These are phyloP conservation scores for Euura lappo DNA, from an alignment of 1,140 invertebrate species.

Conservation along the genomic window DNA sequence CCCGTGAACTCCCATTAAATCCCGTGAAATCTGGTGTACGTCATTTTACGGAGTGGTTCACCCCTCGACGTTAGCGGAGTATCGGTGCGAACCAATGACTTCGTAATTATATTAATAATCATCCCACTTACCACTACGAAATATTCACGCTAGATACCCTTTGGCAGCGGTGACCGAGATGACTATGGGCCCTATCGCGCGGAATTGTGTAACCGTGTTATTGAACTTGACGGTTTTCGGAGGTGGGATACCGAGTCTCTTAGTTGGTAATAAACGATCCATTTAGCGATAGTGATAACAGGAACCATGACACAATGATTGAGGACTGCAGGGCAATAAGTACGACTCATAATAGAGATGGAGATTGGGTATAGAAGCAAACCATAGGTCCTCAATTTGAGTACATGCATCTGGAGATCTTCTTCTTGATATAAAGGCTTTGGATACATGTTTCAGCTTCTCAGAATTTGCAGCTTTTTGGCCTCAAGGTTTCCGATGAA, in stretches of 20 bases:
- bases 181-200: slow-evolving; percentile 66
- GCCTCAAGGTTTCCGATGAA: slow-evolving; percentile 67
- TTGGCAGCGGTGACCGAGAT: slow-evolving; percentile 79
- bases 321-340: too few relatives aligned
- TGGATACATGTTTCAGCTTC: slow-evolving; percentile 64
- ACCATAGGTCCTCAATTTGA: too few relatives aligned
- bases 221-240: slow-evolving; percentile 77
- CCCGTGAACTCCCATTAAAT: too few relatives aligned
- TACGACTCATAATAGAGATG: too few relatives aligned
- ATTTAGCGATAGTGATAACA: too few relatives aligned
- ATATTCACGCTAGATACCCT: slow-evolving; percentile 65
- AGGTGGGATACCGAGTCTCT: slow-evolving; percentile 76
- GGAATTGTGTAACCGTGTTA: slow-evolving; percentile 69
- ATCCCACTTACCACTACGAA: background rate
- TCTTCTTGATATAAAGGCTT: too few relatives aligned
- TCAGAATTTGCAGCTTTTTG: slow-evolving; percentile 77
- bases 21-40: too few relatives aligned
- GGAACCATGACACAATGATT: too few relatives aligned
- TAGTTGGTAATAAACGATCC: slow-evolving; percentile 67
- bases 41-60: too few relatives aligned
- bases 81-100: background rate
- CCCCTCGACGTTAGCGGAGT: too few relatives aligned
- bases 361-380: too few relatives aligned
- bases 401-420: too few relatives aligned
- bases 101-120: slow-evolving; percentile 15